phyloP scores from a whole-genome alignment of 1,140 invertebrate genomes.

The Rhagoletis zephyria region DNA sequence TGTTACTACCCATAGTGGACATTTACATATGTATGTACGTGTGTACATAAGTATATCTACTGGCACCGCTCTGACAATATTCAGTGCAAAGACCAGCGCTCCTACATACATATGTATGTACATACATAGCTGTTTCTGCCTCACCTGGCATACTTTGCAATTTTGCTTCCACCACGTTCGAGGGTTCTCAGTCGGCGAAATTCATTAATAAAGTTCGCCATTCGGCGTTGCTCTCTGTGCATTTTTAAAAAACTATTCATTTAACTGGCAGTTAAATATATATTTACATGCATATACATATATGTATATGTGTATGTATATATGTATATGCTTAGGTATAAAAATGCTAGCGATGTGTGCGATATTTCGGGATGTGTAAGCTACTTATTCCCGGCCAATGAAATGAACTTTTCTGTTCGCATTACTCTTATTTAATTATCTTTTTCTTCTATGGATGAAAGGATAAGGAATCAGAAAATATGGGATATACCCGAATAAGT shows the following conservation, averaged over 20 bases:
- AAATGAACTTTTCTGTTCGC: too few relatives aligned
- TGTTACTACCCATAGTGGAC: not conserved
- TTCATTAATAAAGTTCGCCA: slow-evolving; percentile 45
- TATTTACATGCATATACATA: not conserved
- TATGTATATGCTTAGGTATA: too few relatives aligned
- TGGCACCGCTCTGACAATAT: not conserved
- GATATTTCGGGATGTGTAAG: too few relatives aligned
- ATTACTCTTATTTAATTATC: too few relatives aligned
- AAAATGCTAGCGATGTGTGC: too few relatives aligned
- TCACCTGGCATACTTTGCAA: not conserved
- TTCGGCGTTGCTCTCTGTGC: not conserved
- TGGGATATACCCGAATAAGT: too few relatives aligned
- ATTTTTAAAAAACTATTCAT: slow-evolving; percentile 47
- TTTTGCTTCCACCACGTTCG: not conserved
- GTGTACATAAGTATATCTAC: not conserved
- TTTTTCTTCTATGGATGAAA: too few relatives aligned
- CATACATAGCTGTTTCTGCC: not conserved
- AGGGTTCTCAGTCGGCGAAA: not conserved
- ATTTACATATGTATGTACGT: not conserved
- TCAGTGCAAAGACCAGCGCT: not conserved
- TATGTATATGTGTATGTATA: too few relatives aligned
- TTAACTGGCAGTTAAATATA: slow-evolving; percentile 34
- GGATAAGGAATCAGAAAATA: too few relatives aligned
- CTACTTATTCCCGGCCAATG: too few relatives aligned
- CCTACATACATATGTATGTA: not conserved